Evolutionary conservation across 2,113 vertebrate genomes (phyloP).

Genomic region (Solenodon paradoxus): DNA sequence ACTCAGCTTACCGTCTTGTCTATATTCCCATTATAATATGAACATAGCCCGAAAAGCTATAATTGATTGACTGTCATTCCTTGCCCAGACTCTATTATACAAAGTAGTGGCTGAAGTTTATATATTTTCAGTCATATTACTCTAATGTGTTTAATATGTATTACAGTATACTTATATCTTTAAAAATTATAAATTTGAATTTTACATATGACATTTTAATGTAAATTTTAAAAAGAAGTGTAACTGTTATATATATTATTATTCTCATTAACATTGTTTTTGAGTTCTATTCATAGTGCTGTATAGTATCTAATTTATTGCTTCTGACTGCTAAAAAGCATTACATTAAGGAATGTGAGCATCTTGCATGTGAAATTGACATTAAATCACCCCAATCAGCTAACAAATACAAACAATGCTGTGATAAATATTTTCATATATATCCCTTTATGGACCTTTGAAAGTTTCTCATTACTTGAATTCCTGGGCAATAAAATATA

Average conservation of each 20-base stretch:
- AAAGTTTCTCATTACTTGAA: not conserved
- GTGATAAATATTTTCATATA: not conserved
- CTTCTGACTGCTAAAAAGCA: not conserved
- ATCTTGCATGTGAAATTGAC: not conserved
- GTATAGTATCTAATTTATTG: not conserved
- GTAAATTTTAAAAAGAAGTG: not conserved
- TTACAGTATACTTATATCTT: not conserved
- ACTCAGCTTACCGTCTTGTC: not conserved
- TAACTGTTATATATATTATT: not conserved
- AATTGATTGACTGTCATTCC: not conserved
- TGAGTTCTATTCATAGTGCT: not conserved
- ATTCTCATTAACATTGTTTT: not conserved
- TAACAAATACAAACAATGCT: not conserved
- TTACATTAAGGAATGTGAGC: not conserved
- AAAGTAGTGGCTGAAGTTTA: not conserved
- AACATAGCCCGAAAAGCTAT: not conserved
- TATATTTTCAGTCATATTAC: not conserved
- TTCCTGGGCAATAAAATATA: not conserved
- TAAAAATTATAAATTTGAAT: not conserved
- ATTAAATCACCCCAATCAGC: not conserved
- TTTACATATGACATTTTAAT: not conserved
- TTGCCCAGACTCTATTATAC: slow-evolving; percentile 16
- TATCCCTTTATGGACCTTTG: not conserved
- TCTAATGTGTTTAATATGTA: not conserved
- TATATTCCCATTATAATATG: not conserved